Conservation (phyloP, 2,113 vertebrate genomes). For the Mus spicilegus region DNA sequence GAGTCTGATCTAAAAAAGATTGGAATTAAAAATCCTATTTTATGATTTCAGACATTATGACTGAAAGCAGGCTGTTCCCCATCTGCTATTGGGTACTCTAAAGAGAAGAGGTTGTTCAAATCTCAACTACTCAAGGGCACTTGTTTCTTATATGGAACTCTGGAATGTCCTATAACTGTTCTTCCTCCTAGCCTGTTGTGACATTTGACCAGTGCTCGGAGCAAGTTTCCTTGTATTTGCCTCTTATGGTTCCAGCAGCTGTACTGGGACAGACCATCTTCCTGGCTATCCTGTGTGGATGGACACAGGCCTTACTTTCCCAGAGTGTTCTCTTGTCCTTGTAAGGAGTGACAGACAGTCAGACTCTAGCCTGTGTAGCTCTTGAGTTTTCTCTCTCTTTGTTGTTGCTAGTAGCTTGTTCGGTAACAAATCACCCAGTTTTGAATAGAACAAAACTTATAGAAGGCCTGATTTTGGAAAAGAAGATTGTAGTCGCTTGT, state of each 20-base stretch:
- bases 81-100: background rate
- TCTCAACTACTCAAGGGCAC: background rate
- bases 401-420: background rate
- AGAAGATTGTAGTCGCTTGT: background rate
- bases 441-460: background rate
- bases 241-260: background rate
- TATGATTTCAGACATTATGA: background rate
- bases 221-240: background rate
- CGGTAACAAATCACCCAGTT: background rate
- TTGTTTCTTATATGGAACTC: constrained; percentile 25
- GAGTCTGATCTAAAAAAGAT: constrained; percentile 35
- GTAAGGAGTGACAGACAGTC: background rate
- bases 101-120: background rate
- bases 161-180: background rate
- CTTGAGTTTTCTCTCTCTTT: background rate
- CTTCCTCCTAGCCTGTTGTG: background rate
- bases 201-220: background rate
- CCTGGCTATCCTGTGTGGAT: background rate
- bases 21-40: constrained; percentile 1
- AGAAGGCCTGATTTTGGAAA: constrained; percentile 29
- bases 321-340: background rate
- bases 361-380: background rate
- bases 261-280: background rate
- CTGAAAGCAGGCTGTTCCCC: background rate
- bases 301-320: background rate